Evolutionary conservation across 2,888 invertebrate species (phyloP).

Genomic region (Amphipyra berbera): DNA sequence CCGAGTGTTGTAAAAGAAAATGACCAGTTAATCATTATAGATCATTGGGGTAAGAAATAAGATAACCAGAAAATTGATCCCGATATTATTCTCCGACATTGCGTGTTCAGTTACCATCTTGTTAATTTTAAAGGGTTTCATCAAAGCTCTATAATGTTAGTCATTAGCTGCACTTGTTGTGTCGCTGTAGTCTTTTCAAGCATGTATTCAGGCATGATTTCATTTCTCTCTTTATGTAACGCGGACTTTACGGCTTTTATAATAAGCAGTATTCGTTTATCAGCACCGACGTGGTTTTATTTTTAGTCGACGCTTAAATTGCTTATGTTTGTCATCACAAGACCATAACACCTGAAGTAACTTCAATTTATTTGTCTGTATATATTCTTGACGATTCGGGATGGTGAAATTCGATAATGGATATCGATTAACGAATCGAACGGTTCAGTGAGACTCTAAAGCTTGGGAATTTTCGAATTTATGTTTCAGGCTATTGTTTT

Average conservation of each 20-base stretch:
- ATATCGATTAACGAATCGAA: constrained; percentile 39
- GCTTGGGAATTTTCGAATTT: constrained; percentile 27
- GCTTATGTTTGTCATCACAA: constrained; percentile 52
- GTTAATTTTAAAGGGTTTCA: constrained; percentile 37
- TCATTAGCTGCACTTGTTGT: constrained; percentile 43
- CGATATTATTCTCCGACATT: constrained; percentile 47
- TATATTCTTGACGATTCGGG: constrained; percentile 36
- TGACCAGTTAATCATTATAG: constrained; percentile 61
- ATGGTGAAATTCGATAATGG: constrained; percentile 47
- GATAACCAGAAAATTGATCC: constrained; percentile 68
- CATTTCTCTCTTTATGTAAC: constrained; percentile 69
- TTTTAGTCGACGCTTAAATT: constrained; percentile 65
- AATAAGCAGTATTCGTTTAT: constrained; percentile 71
- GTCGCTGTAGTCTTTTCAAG: constrained; percentile 44
- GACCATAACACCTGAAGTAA: constrained; percentile 29
- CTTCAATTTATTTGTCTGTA: constrained; percentile 27
- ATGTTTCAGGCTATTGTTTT: constrained; percentile 22
- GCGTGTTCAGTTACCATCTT: constrained; percentile 45
- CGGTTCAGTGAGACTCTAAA: constrained; percentile 26
- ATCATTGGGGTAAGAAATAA: constrained; percentile 63
- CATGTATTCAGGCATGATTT: constrained; percentile 54
- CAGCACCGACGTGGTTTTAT: constrained; percentile 71
- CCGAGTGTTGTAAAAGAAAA: constrained; percentile 59
- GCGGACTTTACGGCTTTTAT: constrained; percentile 65
- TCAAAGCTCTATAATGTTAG: constrained; percentile 42